These are phyloP conservation scores for Pachymerium ferrugineum DNA, from an alignment of 2,888 invertebrate genomes.

Conservation along the genomic window DNA sequence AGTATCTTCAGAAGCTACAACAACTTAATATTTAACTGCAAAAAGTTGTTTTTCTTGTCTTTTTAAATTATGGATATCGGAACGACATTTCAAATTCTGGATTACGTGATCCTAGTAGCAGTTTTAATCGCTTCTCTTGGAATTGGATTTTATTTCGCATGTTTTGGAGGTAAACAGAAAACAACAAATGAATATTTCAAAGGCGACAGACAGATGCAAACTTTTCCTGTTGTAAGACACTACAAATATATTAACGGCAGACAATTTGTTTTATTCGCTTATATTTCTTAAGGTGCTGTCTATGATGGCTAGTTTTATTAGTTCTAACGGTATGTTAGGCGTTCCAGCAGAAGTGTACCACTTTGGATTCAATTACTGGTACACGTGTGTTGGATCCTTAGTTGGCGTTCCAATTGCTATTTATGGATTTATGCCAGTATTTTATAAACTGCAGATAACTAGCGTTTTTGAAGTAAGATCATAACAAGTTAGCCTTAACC, in stretches of 20 bases:
- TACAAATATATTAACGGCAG: too few relatives aligned
- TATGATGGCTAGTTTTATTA: conserved; percentile 30
- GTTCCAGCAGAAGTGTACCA: conserved; percentile 30
- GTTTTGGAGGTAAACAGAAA: conserved; percentile 31
- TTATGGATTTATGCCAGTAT: conserved; percentile 24
- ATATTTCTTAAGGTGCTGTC: conserved; percentile 26
- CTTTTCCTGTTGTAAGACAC: conserved; percentile 29
- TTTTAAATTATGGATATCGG: not conserved
- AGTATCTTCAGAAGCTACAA: too few relatives aligned
- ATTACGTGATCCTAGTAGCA: conserved; percentile 12
- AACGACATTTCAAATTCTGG: not conserved
- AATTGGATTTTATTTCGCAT: conserved; percentile 30
- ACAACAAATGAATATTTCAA: conserved; percentile 31
- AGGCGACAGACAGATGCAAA: conserved; percentile 6
- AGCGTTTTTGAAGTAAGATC: conserved; percentile 32
- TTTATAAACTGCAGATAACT: conserved; percentile 31
- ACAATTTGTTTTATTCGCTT: too few relatives aligned
- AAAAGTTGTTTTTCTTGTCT: too few relatives aligned
- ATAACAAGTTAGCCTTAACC: too few relatives aligned
- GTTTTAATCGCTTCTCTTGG: conserved; percentile 22
- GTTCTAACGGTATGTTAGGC: conserved; percentile 31
- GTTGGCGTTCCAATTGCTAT: conserved; percentile 20
- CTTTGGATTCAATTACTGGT: conserved; percentile 23
- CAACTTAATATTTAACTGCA: not conserved
- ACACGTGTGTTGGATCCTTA: not conserved